Percentiles rank a stretch among this genome's conserved stretches.
phyloP scores from a whole-genome alignment of 2,797 vertebrate species.

The Florisuga fusca region DNA sequence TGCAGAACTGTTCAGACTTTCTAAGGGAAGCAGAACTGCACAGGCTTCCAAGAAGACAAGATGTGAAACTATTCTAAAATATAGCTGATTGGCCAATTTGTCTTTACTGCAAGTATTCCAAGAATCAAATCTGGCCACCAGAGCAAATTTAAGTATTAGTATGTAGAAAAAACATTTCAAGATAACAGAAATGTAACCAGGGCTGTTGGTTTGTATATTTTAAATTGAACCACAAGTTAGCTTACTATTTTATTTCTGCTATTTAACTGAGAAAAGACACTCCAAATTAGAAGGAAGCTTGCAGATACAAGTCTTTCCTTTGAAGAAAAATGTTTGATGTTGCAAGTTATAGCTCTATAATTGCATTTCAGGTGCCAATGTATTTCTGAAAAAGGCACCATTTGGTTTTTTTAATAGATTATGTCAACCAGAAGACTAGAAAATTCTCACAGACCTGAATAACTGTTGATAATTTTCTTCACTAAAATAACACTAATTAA shows the following conservation, averaged over 20 bases:
- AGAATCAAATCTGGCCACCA: not conserved
- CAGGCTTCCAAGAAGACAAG: not conserved
- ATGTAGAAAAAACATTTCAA: not conserved
- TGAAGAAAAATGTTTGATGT: not conserved
- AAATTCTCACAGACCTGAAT: not conserved
- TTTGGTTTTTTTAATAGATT: not conserved
- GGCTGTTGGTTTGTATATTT: not conserved
- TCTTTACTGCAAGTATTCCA: fast-evolving
- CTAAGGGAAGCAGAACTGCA: not conserved
- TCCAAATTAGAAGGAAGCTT: not conserved
- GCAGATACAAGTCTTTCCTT: not conserved
- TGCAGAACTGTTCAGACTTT: not conserved
- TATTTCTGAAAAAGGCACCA: not conserved
- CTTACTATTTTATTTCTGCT: not conserved
- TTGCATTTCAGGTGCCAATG: not conserved
- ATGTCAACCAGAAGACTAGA: not conserved
- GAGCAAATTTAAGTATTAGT: not conserved
- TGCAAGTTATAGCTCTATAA: not conserved
- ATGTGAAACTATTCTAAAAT: not conserved
- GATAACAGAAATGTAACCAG: not conserved
- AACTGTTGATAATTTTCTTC: not conserved
- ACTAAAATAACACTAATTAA: not conserved
- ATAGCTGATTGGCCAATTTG: not conserved
- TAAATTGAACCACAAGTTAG: not conserved
- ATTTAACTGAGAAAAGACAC: not conserved